These are phyloP conservation scores for Agrotis puta DNA, from an alignment of 2,888 invertebrate genomes.

Conservation along the genomic window DNA sequence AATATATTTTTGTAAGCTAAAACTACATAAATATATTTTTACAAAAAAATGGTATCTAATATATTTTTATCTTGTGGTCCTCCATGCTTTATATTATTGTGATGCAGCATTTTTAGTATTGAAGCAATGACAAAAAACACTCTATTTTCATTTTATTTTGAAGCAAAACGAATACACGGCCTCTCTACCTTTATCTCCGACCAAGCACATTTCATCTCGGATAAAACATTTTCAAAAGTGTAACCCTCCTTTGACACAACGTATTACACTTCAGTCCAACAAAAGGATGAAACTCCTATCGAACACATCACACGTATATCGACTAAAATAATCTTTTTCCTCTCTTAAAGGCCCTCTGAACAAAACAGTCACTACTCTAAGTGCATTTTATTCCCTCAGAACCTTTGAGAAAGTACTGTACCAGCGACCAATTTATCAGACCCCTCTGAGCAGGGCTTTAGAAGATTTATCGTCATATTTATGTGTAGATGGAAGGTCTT, in stretches of 20 bases:
- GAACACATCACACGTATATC: slow-evolving; percentile 71
- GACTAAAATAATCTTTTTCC: slow-evolving; percentile 80
- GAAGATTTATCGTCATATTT: slow-evolving; percentile 43
- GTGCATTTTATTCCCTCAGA: slow-evolving; percentile 84
- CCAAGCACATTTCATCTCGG: slow-evolving; percentile 12
- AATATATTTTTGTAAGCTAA: slow-evolving; percentile 3
- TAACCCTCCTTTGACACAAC: slow-evolving; percentile 24
- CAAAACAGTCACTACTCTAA: slow-evolving; percentile 79
- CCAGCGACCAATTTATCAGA: slow-evolving; percentile 65
- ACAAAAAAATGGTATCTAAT: no score
- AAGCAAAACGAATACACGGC: not conserved
- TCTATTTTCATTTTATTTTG: no score
- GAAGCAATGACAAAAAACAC: no score
- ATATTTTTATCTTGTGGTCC: not conserved
- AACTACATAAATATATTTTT: no score
- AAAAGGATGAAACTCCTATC: slow-evolving; percentile 56
- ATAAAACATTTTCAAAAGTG: slow-evolving; percentile 32
- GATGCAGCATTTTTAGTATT: no score
- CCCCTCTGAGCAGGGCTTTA: slow-evolving; percentile 41
- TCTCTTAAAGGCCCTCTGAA: slow-evolving; percentile 76
- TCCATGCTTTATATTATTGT: no score
- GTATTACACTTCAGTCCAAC: slow-evolving; percentile 31
- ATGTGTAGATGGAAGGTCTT: slow-evolving; percentile 54
- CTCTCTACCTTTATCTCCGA: not conserved
- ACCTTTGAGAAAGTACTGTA: slow-evolving; percentile 76